These are phyloP conservation scores for Takifugu ocellatus DNA, from an alignment of 2,797 vertebrate species.

Conservation along the genomic window DNA sequence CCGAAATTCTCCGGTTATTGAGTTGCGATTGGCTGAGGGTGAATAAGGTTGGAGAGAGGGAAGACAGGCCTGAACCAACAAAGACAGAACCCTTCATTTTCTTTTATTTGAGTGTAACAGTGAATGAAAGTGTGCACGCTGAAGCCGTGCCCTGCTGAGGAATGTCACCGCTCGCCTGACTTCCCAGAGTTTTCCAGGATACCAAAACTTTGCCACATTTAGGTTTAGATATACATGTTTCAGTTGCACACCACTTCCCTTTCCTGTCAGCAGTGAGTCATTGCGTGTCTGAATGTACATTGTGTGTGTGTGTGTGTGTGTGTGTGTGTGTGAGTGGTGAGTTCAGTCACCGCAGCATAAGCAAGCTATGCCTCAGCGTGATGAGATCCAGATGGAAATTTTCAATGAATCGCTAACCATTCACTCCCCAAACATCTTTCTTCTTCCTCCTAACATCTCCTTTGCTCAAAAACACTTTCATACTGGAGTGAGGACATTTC, in stretches of 20 bases:
- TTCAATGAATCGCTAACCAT: conserved; percentile 64
- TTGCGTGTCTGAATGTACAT: conserved; percentile 17
- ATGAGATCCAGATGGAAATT: conserved; percentile 74
- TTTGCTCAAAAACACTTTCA: conserved; percentile 32
- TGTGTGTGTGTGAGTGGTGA: conserved; percentile 31
- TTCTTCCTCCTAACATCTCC: conserved; percentile 25
- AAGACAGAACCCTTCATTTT: neutral
- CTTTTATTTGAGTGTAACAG: neutral
- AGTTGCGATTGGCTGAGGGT: no score
- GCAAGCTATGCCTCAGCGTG: conserved; percentile 57
- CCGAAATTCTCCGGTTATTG: no score
- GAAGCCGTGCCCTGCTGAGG: conserved; percentile 22
- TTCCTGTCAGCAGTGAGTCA: conserved; percentile 65
- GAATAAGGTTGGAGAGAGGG: no score
- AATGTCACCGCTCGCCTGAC: conserved; percentile 34
- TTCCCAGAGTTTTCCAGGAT: conserved; percentile 18
- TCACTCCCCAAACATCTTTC: conserved; percentile 55
- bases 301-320: conserved; percentile 20
- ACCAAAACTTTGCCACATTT: conserved; percentile 37
- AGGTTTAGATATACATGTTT: conserved; percentile 60
- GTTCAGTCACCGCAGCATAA: conserved; percentile 62
- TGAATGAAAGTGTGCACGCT: neutral
- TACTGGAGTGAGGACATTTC: conserved; percentile 13
- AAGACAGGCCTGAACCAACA: neutral
- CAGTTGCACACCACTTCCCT: conserved; percentile 66